Evolutionary conservation across 2,113 vertebrate species (phyloP).

Genomic region (Hiodon alosoides): DNA sequence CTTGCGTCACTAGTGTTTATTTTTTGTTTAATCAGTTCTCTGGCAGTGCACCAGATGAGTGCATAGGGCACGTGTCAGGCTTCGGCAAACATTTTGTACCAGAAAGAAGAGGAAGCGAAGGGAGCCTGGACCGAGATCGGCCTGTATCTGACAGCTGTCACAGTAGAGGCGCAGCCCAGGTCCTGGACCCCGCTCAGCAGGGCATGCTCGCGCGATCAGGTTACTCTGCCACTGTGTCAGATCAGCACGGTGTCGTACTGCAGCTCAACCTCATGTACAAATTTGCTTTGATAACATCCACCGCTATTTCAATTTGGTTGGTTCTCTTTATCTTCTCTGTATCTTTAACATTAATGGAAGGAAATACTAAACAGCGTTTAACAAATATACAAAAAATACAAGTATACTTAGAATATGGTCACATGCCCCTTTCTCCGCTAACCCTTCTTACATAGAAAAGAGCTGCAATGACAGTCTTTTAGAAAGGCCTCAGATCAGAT

Average conservation of each 20-base stretch:
- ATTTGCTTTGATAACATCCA: too few relatives aligned
- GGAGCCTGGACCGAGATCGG: constrained; percentile 67
- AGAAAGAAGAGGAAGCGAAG: constrained; percentile 73
- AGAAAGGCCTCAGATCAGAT: background rate
- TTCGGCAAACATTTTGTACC: constrained; percentile 73
- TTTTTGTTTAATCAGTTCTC: constrained; percentile 64
- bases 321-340: too few relatives aligned
- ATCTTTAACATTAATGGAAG: background rate
- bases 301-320: too few relatives aligned
- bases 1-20: constrained; percentile 44
- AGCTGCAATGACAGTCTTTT: too few relatives aligned
- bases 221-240: constrained; percentile 69
- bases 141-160: constrained; percentile 78
- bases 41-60: constrained; percentile 64
- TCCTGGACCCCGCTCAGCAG: constrained; percentile 32
- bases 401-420: background rate
- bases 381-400: constrained; percentile 3
- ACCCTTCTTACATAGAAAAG: too few relatives aligned
- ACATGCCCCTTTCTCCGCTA: too few relatives aligned
- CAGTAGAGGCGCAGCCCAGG: constrained; percentile 67
- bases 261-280: too few relatives aligned
- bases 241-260: constrained; percentile 35
- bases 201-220: constrained; percentile 55
- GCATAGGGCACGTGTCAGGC: constrained; percentile 70
- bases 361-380: background rate